Conservation (phyloP, 2,797 vertebrate genomes). For the Toxotes lorentzi region DNA sequence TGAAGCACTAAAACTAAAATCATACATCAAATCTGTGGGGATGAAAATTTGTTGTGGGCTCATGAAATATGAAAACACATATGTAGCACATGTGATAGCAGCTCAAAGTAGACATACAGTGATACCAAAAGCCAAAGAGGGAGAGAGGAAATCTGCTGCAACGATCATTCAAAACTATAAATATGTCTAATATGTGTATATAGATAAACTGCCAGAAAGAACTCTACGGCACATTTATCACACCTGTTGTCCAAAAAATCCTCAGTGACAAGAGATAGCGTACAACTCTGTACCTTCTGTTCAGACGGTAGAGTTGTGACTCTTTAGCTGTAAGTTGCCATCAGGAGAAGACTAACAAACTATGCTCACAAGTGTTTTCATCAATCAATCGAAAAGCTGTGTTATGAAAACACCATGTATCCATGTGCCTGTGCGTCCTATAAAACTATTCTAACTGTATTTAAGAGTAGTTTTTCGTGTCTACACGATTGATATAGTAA, state of each 20-base stretch:
- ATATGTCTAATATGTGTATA: not conserved
- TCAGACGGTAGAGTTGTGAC: not conserved
- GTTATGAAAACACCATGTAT: not conserved
- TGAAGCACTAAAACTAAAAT: slow-evolving; percentile 43
- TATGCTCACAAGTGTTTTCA: not conserved
- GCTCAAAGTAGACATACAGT: not conserved
- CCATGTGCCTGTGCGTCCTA: not conserved
- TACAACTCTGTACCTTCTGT: not conserved
- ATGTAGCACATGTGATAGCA: not conserved
- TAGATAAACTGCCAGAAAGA: not conserved
- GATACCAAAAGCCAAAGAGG: not conserved
- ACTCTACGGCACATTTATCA: not conserved
- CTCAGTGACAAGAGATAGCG: not conserved
- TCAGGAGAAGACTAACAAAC: not conserved
- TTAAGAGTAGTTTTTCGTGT: slow-evolving; percentile 1
- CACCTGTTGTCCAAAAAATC: not conserved
- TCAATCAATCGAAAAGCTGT: not conserved
- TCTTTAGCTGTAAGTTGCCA: not conserved
- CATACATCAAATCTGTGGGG: slow-evolving; percentile 6
- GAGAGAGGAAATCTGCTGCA: not conserved
- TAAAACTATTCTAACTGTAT: not conserved
- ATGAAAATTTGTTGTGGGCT: slow-evolving; percentile 20
- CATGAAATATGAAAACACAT: slow-evolving; percentile 23
- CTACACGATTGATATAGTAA: not conserved
- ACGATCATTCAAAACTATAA: not conserved